Evolutionary conservation across 2,888 invertebrate genomes (phyloP).

Genomic region (Fissipunctia ypsillon): DNA sequence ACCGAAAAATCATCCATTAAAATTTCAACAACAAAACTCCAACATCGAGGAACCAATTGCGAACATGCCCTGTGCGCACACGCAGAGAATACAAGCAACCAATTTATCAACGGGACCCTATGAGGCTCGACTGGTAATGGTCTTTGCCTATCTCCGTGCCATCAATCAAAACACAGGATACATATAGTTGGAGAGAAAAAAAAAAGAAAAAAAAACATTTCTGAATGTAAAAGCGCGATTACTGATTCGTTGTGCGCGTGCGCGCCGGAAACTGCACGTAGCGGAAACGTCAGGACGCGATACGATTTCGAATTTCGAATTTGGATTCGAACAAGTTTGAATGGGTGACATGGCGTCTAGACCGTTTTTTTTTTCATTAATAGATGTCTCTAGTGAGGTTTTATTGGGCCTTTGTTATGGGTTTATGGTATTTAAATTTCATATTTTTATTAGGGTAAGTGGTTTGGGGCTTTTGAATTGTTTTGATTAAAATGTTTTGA

Average conservation of each 20-base stretch:
- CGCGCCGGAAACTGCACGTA: slow-evolving; percentile 88
- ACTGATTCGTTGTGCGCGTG: slow-evolving; percentile 86
- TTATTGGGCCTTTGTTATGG: slow-evolving; percentile 57
- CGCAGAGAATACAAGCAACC: slow-evolving; percentile 80
- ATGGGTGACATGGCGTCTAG: slow-evolving; percentile 83
- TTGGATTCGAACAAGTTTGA: slow-evolving; percentile 84
- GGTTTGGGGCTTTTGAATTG: slow-evolving; percentile 26
- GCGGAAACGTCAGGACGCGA: slow-evolving; percentile 90
- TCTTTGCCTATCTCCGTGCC: slow-evolving; percentile 82
- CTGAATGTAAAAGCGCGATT: slow-evolving; percentile 81
- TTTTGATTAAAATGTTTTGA: slow-evolving; percentile 40
- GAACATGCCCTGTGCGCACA: slow-evolving; percentile 74
- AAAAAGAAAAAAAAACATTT: slow-evolving; percentile 71
- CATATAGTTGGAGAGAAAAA: slow-evolving; percentile 78
- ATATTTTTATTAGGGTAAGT: slow-evolving; percentile 52
- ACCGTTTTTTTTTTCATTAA: slow-evolving; percentile 75
- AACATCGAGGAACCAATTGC: slow-evolving; percentile 79
- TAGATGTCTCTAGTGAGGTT: slow-evolving; percentile 67
- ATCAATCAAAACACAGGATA: slow-evolving; percentile 89
- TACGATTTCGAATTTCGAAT: slow-evolving; percentile 89
- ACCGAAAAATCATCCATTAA: slow-evolving; percentile 64
- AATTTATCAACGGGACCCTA: slow-evolving; percentile 81
- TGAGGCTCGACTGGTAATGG: slow-evolving; percentile 81
- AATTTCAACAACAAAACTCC: slow-evolving; percentile 65
- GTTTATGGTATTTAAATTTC: slow-evolving; percentile 53